phyloP scores from a whole-genome alignment of 2,113 vertebrate species.

The Misgurnus mizolepis region DNA sequence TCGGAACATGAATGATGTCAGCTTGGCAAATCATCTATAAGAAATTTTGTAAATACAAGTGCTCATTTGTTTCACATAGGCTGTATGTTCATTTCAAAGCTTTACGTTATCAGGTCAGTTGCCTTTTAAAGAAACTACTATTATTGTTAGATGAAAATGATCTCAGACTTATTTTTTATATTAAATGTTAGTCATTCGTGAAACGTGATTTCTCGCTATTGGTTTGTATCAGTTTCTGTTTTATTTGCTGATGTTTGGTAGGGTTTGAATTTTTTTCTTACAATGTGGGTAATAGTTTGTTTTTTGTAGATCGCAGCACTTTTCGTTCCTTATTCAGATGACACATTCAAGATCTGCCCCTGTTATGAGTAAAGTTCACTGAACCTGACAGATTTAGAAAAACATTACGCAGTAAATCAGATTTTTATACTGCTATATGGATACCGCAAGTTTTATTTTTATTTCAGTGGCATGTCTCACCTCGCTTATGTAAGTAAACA shows the following conservation, averaged over 20 bases:
- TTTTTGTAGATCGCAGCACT: neutral
- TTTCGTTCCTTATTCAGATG: conserved; percentile 25
- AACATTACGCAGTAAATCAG: neutral
- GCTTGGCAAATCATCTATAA: no score
- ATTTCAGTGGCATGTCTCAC: neutral
- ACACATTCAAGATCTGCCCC: neutral
- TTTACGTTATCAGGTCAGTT: no score
- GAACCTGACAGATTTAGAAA: neutral
- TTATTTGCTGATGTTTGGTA: neutral
- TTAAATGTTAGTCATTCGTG: neutral
- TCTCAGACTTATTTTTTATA: neutral
- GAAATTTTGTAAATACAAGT: no score
- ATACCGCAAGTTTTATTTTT: neutral
- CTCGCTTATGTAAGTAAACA: neutral
- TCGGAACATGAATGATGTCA: no score
- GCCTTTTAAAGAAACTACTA: no score
- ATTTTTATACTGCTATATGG: neutral
- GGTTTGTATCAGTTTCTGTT: neutral
- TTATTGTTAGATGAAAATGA: no score
- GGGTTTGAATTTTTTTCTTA: no score
- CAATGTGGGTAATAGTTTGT: neutral
- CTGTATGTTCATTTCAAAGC: no score
- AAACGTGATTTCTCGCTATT: neutral
- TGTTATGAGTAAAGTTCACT: neutral
- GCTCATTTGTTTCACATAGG: no score